Evolutionary conservation across 2,888 invertebrate species (phyloP).

Genomic region (Scrobipalpa atriplicella): DNA sequence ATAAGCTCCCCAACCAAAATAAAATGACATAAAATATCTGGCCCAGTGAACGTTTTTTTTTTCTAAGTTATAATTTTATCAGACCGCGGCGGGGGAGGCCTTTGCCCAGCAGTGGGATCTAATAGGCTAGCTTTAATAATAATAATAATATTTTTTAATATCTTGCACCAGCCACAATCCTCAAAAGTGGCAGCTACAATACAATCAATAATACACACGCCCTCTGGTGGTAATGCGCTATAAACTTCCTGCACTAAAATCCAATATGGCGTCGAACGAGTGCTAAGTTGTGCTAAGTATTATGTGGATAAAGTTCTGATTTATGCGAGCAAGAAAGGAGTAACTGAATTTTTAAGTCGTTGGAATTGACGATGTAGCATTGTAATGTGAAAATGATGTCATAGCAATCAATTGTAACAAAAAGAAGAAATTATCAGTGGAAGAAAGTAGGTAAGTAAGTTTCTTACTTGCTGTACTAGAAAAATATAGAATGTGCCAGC

Average conservation of each 20-base stretch:
- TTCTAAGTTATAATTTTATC: too few relatives aligned
- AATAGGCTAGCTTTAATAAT: too few relatives aligned
- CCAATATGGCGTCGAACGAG: background rate
- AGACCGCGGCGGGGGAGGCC: too few relatives aligned
- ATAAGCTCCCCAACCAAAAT: too few relatives aligned
- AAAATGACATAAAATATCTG: too few relatives aligned
- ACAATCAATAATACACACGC: slow-evolving; percentile 24
- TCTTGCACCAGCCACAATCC: slow-evolving; percentile 1
- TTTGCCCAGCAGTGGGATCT: too few relatives aligned
- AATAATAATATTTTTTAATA: background rate
- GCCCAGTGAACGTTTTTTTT: too few relatives aligned
- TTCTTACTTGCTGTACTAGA: too few relatives aligned
- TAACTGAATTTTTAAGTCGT: background rate
- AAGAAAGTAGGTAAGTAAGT: too few relatives aligned
- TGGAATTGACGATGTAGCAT: background rate
- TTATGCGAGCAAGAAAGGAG: background rate
- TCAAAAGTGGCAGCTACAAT: background rate
- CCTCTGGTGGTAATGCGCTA: slow-evolving; percentile 1
- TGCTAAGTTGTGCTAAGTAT: background rate
- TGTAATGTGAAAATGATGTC: background rate
- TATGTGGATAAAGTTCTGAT: background rate
- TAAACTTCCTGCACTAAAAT: background rate
- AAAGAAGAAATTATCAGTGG: too few relatives aligned
- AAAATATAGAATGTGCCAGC: too few relatives aligned
- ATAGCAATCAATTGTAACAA: too few relatives aligned